Evolutionary conservation across 2,797 vertebrate genomes (phyloP).

Genomic region (Clarias platycephalus): DNA sequence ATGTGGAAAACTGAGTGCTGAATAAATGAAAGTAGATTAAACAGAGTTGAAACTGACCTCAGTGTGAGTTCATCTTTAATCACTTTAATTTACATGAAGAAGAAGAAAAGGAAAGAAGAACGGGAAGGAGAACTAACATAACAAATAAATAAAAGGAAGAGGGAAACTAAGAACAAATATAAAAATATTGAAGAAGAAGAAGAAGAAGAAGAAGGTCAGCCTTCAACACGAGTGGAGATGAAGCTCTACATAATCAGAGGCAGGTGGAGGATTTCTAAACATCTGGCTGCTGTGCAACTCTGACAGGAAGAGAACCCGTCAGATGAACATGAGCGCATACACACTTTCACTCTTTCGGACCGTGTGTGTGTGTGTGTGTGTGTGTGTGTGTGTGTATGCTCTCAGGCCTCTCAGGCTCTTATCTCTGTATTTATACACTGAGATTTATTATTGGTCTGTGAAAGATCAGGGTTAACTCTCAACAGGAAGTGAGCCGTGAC

Average conservation of each 20-base stretch:
- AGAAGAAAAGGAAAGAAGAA: background rate
- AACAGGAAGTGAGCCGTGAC: conserved; percentile 69
- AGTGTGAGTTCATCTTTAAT: background rate
- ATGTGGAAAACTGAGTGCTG: conserved; percentile 6
- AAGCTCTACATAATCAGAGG: background rate
- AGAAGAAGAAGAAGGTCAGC: no score
- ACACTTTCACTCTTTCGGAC: background rate
- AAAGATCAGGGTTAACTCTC: conserved; percentile 56
- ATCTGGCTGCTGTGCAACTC: background rate
- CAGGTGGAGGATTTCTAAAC: background rate
- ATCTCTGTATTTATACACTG: conserved; percentile 56
- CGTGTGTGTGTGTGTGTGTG: background rate
- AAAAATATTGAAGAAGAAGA: background rate
- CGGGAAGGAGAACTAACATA: background rate
- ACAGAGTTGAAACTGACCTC: background rate
- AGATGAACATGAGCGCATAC: background rate
- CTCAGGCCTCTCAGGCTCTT: conserved; percentile 1
- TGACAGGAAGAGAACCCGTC: conserved; percentile 12
- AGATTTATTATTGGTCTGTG: conserved; percentile 60
- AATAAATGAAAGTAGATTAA: background rate
- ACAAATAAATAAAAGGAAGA: background rate
- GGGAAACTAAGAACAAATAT: background rate
- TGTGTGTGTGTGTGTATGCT: conserved; percentile 7
- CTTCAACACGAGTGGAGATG: background rate
- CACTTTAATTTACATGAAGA: background rate